Evolutionary conservation across 92 coral and sea anemone species (phyloP).

Genomic region (Siderastrea siderea): DNA sequence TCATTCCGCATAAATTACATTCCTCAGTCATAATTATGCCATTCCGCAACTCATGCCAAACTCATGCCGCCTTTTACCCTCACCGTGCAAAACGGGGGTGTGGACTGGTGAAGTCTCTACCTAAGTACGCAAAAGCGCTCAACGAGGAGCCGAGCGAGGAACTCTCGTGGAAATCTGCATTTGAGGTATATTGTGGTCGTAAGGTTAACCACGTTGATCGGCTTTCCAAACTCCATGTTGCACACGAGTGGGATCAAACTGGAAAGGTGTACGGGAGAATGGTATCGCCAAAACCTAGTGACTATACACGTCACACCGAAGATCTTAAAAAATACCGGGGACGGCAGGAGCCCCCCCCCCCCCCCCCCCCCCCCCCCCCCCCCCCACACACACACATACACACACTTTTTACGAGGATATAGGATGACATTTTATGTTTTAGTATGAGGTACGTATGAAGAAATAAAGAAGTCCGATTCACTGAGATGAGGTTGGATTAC

Average conservation of each 20-base stretch:
- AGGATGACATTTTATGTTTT: too few relatives aligned
- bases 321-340: background rate
- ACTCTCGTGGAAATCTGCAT: slow-evolving; percentile 53
- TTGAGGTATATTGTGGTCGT: slow-evolving; percentile 54
- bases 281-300: slow-evolving; percentile 16
- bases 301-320: slow-evolving; percentile 10
- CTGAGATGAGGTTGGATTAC: too few relatives aligned
- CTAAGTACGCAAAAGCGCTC: slow-evolving; percentile 43
- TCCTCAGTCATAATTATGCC: too few relatives aligned
- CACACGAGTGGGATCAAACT: slow-evolving; percentile 45
- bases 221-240: background rate
- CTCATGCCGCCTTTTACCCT: too few relatives aligned
- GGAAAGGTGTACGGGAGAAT: slow-evolving; percentile 11
- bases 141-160: slow-evolving; percentile 55
- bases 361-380: too few relatives aligned
- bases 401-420: too few relatives aligned
- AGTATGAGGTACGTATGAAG: too few relatives aligned
- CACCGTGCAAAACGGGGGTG: background rate
- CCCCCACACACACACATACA: too few relatives aligned
- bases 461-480: too few relatives aligned
- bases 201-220: slow-evolving; percentile 12
- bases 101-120: slow-evolving; percentile 28
- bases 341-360: too few relatives aligned
- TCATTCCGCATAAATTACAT: too few relatives aligned
- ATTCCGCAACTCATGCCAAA: too few relatives aligned